Conservation (phyloP, 1,140 invertebrate species). For the honey bee (Apis mellifera) region Amel_HAv3.1 CM009936.2:3621001-3621500, state of each 20-base stretch:
- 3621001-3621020: background rate
- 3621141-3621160: constrained; percentile 42
- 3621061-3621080: background rate
- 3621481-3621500: too few species aligned
- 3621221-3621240: constrained; percentile 13
- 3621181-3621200: constrained; percentile 54
- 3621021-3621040: constrained; percentile 10
- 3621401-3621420: background rate
- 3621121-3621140: constrained; percentile 69
- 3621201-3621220: constrained; percentile 58
- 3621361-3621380: constrained; percentile 58
- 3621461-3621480: too few species aligned
- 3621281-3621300: constrained; percentile 77
- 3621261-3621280: constrained; percentile 77
- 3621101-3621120: constrained; percentile 49
- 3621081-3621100: background rate
- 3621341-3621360: constrained; percentile 65
- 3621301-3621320: constrained; percentile 73
- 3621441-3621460: background rate
- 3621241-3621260: constrained; percentile 76
- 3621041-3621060: background rate
- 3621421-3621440: background rate
- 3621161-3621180: constrained; percentile 49
- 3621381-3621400: background rate
- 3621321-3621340: constrained; percentile 48